Percentiles rank a stretch among this genome's conserved stretches.
Conservation (phyloP, 2,113 vertebrate species). For the Gymnarchus niloticus region DNA sequence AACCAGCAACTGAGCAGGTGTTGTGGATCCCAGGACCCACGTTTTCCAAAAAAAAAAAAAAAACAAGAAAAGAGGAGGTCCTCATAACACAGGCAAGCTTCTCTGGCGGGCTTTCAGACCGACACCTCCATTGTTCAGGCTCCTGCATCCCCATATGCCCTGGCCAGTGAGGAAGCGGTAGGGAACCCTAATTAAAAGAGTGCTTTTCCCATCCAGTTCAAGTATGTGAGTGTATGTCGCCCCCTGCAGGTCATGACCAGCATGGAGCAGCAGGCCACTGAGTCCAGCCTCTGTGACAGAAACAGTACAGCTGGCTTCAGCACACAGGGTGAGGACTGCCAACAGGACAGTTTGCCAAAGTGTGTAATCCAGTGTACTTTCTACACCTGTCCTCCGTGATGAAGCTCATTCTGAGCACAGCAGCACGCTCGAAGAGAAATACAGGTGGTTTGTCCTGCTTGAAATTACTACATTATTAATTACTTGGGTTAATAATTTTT, state of each 20-base stretch:
- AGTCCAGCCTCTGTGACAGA: slow-evolving; percentile 68
- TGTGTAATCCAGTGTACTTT: neutral
- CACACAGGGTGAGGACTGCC: slow-evolving; percentile 71
- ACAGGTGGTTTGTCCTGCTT: neutral
- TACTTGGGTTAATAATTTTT: neutral
- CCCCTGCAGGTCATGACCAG: slow-evolving; percentile 62
- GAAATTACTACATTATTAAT: neutral
- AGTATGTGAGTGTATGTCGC: slow-evolving; percentile 1
- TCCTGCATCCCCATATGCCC: neutral
- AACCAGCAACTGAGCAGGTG: neutral
- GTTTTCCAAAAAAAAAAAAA: too few relatives aligned
- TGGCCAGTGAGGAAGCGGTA: neutral
- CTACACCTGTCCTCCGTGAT: neutral
- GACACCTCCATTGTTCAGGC: neutral
- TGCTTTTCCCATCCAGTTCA: neutral
- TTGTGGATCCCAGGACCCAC: too few relatives aligned
- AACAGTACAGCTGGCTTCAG: slow-evolving; percentile 67
- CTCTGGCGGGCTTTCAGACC: neutral
- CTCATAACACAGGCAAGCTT: too few relatives aligned
- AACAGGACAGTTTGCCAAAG: neutral
- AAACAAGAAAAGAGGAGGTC: too few relatives aligned
- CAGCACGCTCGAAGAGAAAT: neutral
- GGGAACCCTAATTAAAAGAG: neutral
- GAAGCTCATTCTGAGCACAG: neutral
- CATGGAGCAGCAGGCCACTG: slow-evolving; percentile 66